Evolutionary conservation across 2,797 vertebrate genomes (phyloP).

Genomic region (Lemur catta): DNA sequence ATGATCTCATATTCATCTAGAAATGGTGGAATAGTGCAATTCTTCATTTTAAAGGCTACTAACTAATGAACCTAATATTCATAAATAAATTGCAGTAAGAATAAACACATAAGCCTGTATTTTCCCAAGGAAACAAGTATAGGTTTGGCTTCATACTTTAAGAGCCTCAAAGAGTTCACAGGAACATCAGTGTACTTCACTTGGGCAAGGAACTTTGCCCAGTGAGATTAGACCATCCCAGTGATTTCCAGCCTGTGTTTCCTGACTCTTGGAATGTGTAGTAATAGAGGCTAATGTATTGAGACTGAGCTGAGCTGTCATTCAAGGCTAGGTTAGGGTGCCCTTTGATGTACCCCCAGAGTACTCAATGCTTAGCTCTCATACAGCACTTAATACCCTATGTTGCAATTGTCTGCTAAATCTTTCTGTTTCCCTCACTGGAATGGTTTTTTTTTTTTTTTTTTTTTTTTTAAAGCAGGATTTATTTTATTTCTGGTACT

Average conservation of each 20-base stretch:
- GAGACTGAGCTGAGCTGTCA: neutral
- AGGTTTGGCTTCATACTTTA: neutral
- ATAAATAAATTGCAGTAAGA: neutral
- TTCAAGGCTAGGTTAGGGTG: neutral
- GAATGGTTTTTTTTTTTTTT: neutral
- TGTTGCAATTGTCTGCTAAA: neutral
- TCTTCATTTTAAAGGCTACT: neutral
- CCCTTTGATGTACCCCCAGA: neutral
- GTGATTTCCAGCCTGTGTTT: neutral
- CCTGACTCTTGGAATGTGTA: neutral
- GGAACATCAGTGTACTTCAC: neutral
- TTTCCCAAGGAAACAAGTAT: neutral
- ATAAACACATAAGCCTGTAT: neutral
- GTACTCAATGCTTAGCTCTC: neutral
- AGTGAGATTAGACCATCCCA: neutral
- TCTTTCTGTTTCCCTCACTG: neutral
- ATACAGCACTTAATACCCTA: neutral
- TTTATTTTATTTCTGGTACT: neutral
- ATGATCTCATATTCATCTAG: neutral
- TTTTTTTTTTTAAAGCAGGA: neutral
- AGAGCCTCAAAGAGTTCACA: neutral
- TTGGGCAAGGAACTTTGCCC: neutral
- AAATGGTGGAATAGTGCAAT: neutral
- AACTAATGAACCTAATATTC: neutral
- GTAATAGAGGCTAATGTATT: neutral